Evolutionary conservation across 1,140 invertebrate genomes (phyloP), one percentile per base, ranked within the genome.

Genomic region (Diachasma alloeum): DNA sequence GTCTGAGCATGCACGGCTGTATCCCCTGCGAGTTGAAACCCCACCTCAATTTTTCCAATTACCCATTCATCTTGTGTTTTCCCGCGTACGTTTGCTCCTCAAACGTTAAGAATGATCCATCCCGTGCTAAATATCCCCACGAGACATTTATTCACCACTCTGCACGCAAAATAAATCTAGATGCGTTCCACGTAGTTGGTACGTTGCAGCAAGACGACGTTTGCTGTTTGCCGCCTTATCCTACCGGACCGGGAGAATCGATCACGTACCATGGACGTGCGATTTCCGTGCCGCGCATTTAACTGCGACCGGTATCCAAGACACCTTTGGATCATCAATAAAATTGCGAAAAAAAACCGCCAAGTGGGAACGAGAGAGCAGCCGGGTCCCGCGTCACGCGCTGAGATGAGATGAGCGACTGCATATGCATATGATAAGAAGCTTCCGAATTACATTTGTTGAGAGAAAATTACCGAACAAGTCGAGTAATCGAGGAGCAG

Each of bases 281-380:
- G 66, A 69, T 75, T 75, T 75, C 74, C 74, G 74, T 69, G 42
- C 74, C 66, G 74, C 74, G 46, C 22, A 59, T 70, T 70, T 68
- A 68, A 68, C n/a, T 39, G 31, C 63, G n/a, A 66, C 66, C 8
- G 36, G 66, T 68, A 39, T 19, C 31, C 31, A 42, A 68, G 36
- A 68, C 36, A 63, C 59, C 59, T 63, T 19, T 10, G 24, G 19
- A 63, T 63, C 59, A 63, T 63, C 59, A 63, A 63, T 63, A 63
- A 63, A 63, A 63, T 63, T 26, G n/a, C 59, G 13, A 24, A 63
- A 63, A 63, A 19, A 63, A 24, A 63, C 2, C 10, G 13, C 3
- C 4, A 59, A 59, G 11, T 15, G 22, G 22, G n/a, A 59, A 59
- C 17, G 53, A 15, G 48, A 6, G 48, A 53, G n/a, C 17, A 53